phyloP scores from a whole-genome alignment of 2,888 invertebrate genomes.

The Orchesellides sinensis region DNA sequence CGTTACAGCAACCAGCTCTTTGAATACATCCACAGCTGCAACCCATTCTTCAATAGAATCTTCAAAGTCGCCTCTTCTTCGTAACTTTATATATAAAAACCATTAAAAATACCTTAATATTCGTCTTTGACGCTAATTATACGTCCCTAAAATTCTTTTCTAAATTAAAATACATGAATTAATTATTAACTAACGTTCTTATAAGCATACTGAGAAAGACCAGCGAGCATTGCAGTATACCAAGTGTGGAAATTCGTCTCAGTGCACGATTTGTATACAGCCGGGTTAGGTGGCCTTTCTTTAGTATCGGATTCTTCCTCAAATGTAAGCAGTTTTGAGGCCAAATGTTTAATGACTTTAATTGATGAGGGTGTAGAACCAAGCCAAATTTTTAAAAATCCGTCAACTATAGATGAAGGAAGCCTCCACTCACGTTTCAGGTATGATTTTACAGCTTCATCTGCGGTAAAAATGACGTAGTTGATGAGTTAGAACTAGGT shows the following conservation, averaged over 20 bases:
- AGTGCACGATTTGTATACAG: conserved; percentile 51
- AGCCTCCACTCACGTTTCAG: conserved; percentile 65
- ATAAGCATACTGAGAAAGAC: conserved; percentile 52
- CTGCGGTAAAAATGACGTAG: conserved; percentile 28
- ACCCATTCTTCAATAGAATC: conserved; percentile 51
- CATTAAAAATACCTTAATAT: no score
- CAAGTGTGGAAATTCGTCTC: conserved; percentile 67
- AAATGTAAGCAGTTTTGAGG: not conserved
- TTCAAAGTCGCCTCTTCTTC: conserved; percentile 50
- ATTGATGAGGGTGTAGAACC: conserved; percentile 36
- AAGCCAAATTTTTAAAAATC: conserved; percentile 65
- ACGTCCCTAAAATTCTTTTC: no score
- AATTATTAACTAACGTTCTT: conserved; percentile 58
- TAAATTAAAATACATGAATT: not conserved
- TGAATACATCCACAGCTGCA: conserved; percentile 39
- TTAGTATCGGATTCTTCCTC: conserved; percentile 2
- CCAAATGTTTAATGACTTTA: conserved; percentile 41
- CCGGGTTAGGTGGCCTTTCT: conserved; percentile 1
- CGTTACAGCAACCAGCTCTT: conserved; percentile 46
- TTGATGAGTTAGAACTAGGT: no score
- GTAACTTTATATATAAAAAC: conserved; percentile 42
- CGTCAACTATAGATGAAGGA: conserved; percentile 43
- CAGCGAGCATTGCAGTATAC: conserved; percentile 57
- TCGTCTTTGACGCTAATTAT: no score
- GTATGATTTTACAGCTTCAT: conserved; percentile 33